Percentiles rank a stretch among this genome's conserved stretches.
Evolutionary conservation across 2,888 invertebrate genomes (phyloP).

Genomic region (Tupiocoris notatus): DNA sequence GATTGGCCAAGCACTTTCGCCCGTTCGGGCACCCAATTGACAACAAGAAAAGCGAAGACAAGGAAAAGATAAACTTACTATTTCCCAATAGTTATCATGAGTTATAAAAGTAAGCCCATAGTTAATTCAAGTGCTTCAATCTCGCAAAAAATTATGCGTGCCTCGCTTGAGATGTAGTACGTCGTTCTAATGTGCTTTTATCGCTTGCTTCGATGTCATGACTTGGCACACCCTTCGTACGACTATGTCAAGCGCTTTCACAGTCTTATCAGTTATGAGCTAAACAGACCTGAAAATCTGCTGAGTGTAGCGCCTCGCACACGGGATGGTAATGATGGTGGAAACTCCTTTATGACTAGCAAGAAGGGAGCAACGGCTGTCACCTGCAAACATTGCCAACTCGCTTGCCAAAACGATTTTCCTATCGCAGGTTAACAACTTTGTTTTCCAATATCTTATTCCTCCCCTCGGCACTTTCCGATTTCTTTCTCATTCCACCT

Average conservation of each 20-base stretch:
- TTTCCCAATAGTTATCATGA: too few species aligned
- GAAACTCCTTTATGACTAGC: not conserved
- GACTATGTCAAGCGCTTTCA: not conserved
- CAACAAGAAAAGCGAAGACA: too few species aligned
- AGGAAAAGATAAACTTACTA: too few species aligned
- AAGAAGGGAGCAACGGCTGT: not conserved
- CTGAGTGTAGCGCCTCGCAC: not conserved
- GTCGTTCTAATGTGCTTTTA: not conserved
- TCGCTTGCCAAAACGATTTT: not conserved
- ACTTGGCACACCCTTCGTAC: not conserved
- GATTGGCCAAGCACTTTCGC: too few species aligned
- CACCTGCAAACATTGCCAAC: not conserved
- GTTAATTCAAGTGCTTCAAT: too few species aligned
- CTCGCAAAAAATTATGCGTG: too few species aligned
- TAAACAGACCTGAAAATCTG: not conserved
- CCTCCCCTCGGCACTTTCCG: not conserved
- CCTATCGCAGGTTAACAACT: too few species aligned
- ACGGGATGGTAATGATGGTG: not conserved
- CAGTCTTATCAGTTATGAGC: not conserved
- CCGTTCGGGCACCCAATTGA: too few species aligned
- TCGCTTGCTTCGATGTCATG: not conserved
- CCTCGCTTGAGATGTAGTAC: too few species aligned
- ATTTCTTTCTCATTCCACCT: too few species aligned
- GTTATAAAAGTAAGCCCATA: too few species aligned
- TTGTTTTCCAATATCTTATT: not conserved